Conservation (phyloP, 2,888 invertebrate genomes). For the Drosophila hamatofila region DNA sequence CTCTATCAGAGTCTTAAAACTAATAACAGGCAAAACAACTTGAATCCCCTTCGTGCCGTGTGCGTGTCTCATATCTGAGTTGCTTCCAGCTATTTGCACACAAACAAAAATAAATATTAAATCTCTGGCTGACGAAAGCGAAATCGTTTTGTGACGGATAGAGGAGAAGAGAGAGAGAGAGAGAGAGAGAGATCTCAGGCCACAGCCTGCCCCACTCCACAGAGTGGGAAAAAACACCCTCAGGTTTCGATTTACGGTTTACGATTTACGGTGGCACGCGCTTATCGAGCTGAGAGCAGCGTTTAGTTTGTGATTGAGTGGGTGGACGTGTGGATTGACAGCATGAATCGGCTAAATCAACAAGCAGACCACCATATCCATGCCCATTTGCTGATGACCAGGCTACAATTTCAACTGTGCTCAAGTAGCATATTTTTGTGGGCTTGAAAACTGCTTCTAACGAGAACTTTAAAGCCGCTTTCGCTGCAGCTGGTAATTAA, state of each 20-base stretch:
- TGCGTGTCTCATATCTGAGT: constrained; percentile 57
- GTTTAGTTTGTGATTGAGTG: constrained; percentile 80
- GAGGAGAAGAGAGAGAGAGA: neutral
- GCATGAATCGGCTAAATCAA: constrained; percentile 81
- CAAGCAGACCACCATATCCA: constrained; percentile 56
- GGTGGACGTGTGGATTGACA: constrained; percentile 83
- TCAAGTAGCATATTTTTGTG: constrained; percentile 13
- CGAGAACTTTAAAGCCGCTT: constrained; percentile 39
- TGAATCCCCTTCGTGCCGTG: constrained; percentile 7
- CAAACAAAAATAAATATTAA: constrained; percentile 82
- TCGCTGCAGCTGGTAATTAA: constrained; percentile 60
- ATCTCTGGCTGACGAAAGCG: constrained; percentile 67
- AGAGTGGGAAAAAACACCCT: constrained; percentile 2
- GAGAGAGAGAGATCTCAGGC: constrained; percentile 2
- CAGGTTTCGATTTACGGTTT: constrained; percentile 41
- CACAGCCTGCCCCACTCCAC: neutral
- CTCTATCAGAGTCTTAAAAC: constrained; percentile 44
- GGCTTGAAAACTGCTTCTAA: too few species aligned
- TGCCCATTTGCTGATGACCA: constrained; percentile 22
- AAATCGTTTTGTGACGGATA: constrained; percentile 66
- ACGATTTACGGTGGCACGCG: constrained; percentile 65
- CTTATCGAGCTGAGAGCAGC: constrained; percentile 70
- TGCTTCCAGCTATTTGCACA: constrained; percentile 82
- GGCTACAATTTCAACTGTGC: constrained; percentile 1
- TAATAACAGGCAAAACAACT: constrained; percentile 49